phyloP scores from a whole-genome alignment of 1,140 invertebrate species.

The Helicoverpa armigera region DNA sequence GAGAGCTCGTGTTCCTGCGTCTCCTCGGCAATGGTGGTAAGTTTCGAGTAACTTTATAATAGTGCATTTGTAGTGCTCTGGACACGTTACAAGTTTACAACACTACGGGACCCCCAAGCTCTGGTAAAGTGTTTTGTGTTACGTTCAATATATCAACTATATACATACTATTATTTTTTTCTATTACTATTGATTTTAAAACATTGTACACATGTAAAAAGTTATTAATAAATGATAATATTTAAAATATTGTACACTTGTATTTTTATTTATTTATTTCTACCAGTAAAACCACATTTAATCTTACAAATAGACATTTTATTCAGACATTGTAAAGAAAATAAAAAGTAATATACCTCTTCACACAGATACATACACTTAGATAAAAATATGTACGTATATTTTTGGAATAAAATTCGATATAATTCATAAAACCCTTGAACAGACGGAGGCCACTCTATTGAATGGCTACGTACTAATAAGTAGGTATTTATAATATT shows the following conservation, averaged over 20 bases:
- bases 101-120: conserved; percentile 46
- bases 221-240: conserved; percentile 58
- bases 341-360: conserved; percentile 80
- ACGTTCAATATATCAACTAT: conserved; percentile 24
- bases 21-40: conserved; percentile 70
- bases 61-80: conserved; percentile 76
- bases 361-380: conserved; percentile 80
- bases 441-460: conserved; percentile 65
- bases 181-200: conserved; percentile 53
- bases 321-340: conserved; percentile 84
- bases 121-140: conserved; percentile 57
- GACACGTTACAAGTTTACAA: conserved; percentile 31
- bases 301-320: conserved; percentile 82
- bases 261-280: conserved; percentile 31
- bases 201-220: conserved; percentile 68
- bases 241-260: conserved; percentile 39
- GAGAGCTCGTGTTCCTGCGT: conserved; percentile 51
- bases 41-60: conserved; percentile 75
- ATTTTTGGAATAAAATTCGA: conserved; percentile 81
- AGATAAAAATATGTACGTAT: conserved; percentile 83
- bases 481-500: conserved; percentile 54
- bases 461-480: conserved; percentile 71
- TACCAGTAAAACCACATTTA: conserved; percentile 64
- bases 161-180: conserved; percentile 39
- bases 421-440: conserved; percentile 72